Evolutionary conservation across 2,888 invertebrate species (phyloP), one percentile per base, ranked within the genome.

Genomic region (Metopia argyrocephala): DNA sequence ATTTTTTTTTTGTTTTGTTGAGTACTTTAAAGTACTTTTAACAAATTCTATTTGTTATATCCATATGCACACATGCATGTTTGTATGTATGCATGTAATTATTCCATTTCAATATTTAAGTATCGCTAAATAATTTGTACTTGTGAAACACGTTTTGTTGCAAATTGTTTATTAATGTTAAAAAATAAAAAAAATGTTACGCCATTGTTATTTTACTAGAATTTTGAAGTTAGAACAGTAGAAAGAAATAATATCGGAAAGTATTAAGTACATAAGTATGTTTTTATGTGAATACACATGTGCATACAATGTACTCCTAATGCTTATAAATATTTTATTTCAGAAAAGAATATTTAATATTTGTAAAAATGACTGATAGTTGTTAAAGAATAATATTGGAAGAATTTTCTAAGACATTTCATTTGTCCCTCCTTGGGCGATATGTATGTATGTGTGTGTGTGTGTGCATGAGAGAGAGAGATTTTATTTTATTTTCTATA

Each of bases 391-490:
- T 38, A 38, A 38, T 12, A 15, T 38, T 54, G 20, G 15, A 45
- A 45, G 38, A 62, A n/a, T 45, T 45, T 20, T 38, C 46, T 21
- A 62, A 62, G 46, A 38, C 21, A 21, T 62, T 56, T 56, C 15
- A 56, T 56, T 54, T 54, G 38, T 38, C 15, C 38, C 38, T 38
- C 38, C 15, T 38, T 15, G 9, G 38, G 45, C 46, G 27, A 5
- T 21, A 48, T 20, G 23, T 57, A 23, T 46, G 18, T 38, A 25
- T n/a, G 23, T 18, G 31, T 48, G 48, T 69, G 46, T 31, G 20
- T 25, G 46, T 62, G 21, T 6, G 27, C 3, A n/a, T n/a, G n/a
- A n/a, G n/a, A n/a, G n/a, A n/a, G n/a, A n/a, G n/a, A n/a, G 45
- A 20, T 31, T 28, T n/a, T 45, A 38, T 23, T 38, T 28, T 50